Conservation (phyloP, 2,888 invertebrate species). For the Drosophila formosana region DNA sequence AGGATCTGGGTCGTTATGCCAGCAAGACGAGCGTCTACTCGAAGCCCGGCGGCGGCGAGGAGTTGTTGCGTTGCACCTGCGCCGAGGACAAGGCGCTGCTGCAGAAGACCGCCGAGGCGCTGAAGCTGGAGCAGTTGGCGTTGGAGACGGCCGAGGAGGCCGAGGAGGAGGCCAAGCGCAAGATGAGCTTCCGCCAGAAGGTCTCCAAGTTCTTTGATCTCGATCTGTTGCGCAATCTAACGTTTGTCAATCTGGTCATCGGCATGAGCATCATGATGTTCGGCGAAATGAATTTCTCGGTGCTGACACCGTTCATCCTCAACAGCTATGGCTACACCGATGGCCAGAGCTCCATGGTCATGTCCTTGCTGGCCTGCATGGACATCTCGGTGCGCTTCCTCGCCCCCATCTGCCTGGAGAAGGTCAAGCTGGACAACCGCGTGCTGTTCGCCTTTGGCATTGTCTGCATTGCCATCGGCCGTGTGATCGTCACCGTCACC, state of each 20-base stretch:
- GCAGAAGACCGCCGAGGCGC: slow-evolving; percentile 66
- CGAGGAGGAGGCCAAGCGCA: slow-evolving; percentile 79
- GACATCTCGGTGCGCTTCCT: slow-evolving; percentile 89
- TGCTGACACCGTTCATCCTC: slow-evolving; percentile 90
- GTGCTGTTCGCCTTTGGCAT: slow-evolving; percentile 89
- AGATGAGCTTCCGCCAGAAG: slow-evolving; percentile 87
- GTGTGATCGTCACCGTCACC: slow-evolving; percentile 84
- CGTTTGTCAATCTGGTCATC: slow-evolving; percentile 89
- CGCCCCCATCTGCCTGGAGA: slow-evolving; percentile 89
- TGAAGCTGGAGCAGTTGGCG: slow-evolving; percentile 50
- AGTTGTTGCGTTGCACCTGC: slow-evolving; percentile 78
- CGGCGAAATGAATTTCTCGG: slow-evolving; percentile 90
- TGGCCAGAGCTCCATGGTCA: slow-evolving; percentile 88
- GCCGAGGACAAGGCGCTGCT: slow-evolving; percentile 80
- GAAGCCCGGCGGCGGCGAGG: slow-evolving; percentile 55
- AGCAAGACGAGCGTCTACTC: slow-evolving; percentile 82
- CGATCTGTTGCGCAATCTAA: slow-evolving; percentile 88
- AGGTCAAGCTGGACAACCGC: slow-evolving; percentile 89
- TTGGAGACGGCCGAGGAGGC: slow-evolving; percentile 65
- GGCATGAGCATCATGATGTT: slow-evolving; percentile 91
- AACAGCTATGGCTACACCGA: slow-evolving; percentile 88
- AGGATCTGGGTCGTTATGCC: slow-evolving; percentile 83
- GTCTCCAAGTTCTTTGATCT: slow-evolving; percentile 89
- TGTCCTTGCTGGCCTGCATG: slow-evolving; percentile 89
- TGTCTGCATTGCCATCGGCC: slow-evolving; percentile 85